phyloP scores from a whole-genome alignment of 2,113 vertebrate genomes.

The Oryzias woworae region DNA sequence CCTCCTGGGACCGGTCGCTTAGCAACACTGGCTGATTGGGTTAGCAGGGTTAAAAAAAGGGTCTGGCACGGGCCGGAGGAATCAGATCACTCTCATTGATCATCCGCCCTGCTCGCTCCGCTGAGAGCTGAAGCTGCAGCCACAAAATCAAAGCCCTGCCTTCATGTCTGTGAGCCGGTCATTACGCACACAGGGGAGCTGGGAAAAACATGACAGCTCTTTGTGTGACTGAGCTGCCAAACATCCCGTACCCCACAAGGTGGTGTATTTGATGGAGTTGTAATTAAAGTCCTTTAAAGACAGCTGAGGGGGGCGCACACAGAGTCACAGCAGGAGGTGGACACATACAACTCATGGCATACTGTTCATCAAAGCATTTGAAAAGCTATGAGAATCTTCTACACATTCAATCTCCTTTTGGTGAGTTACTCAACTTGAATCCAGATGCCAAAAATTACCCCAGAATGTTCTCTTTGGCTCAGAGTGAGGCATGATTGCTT shows the following conservation, averaged over 20 bases:
- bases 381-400: too few species aligned
- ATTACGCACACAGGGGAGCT: constrained; percentile 42
- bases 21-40: constrained; percentile 69
- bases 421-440: too few species aligned
- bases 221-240: constrained; percentile 37
- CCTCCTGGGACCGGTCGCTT: constrained; percentile 62
- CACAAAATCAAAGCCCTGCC: constrained; percentile 63
- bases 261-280: constrained; percentile 22
- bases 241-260: constrained; percentile 25
- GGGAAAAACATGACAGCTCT: constrained; percentile 24
- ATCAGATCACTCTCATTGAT: constrained; percentile 76
- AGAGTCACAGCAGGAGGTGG: background rate
- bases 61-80: constrained; percentile 64
- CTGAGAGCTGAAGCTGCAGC: constrained; percentile 48
- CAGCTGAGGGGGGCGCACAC: background rate
- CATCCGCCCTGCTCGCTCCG: constrained; percentile 47
- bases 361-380: background rate
- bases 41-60: constrained; percentile 72
- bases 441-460: too few species aligned
- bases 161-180: constrained; percentile 53
- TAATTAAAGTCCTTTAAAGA: constrained; percentile 23
- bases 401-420: too few species aligned
- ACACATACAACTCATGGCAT: background rate
- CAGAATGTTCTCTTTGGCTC: too few species aligned
- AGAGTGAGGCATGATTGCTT: too few species aligned